A percentile compares a stretch with the other conserved stretches of the same genome.
Conservation (phyloP, 2,797 vertebrate species). For the Phrynocephalus vlangalii region DNA sequence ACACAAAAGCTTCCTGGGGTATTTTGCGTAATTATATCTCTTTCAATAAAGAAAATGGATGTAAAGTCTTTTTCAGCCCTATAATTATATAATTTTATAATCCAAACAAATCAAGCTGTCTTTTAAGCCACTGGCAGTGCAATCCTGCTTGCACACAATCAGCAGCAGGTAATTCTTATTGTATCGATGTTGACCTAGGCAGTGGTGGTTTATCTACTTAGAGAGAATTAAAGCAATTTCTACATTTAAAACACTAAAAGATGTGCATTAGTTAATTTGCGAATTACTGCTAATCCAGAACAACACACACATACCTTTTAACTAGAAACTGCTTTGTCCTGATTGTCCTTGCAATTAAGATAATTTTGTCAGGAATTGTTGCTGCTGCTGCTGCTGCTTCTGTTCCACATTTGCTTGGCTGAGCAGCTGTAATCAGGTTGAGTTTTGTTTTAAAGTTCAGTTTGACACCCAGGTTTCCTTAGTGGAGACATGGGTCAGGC, state of each 20-base stretch:
- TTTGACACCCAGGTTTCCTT: background rate
- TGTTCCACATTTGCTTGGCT: background rate
- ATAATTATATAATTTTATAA: conserved; percentile 33
- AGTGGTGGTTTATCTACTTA: background rate
- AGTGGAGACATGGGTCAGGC: background rate
- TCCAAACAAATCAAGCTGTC: background rate
- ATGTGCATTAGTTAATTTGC: conserved; percentile 33
- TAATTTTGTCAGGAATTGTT: conserved; percentile 15
- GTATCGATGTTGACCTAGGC: conserved; percentile 31
- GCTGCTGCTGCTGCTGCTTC: background rate
- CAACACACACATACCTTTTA: conserved; percentile 9
- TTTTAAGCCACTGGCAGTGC: conserved; percentile 33
- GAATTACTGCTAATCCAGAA: conserved; percentile 42
- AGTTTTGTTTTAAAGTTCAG: background rate
- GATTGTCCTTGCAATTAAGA: conserved; percentile 31
- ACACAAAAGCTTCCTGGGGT: background rate
- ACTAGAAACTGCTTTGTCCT: conserved; percentile 15
- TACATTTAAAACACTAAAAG: background rate
- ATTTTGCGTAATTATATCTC: conserved; percentile 17
- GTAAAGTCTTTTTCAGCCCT: conserved; percentile 10
- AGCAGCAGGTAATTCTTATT: conserved; percentile 35
- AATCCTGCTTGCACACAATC: conserved; percentile 32
- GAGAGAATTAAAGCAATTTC: conserved; percentile 49
- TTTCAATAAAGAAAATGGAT: conserved; percentile 4
- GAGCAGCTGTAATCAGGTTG: background rate